Conservation (phyloP, 2,113 vertebrate genomes). For the Galeopterus variegatus region DNA sequence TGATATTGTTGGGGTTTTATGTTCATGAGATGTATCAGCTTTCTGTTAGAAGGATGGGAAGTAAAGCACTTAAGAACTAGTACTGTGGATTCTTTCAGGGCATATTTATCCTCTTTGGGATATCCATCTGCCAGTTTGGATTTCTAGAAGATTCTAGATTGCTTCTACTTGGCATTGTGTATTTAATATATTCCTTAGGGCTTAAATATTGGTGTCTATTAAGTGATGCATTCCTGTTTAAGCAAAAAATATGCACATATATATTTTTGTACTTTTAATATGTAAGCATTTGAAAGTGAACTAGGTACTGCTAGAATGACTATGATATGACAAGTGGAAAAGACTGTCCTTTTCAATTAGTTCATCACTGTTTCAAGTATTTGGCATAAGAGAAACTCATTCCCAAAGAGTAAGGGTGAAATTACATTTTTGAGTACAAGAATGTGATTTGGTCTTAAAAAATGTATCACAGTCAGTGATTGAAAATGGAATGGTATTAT, state of each 20-base stretch:
- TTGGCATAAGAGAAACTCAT: conserved; percentile 40
- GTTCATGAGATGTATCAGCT: neutral
- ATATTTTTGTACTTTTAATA: conserved; percentile 60
- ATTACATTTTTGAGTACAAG: conserved; percentile 56
- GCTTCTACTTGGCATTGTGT: conserved; percentile 1
- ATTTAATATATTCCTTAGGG: neutral
- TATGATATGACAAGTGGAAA: conserved; percentile 19
- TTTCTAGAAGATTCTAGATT: conserved; percentile 58
- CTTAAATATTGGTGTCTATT: conserved; percentile 35
- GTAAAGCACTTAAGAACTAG: neutral
- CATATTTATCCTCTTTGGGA: conserved; percentile 34
- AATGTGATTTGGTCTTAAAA: conserved; percentile 36
- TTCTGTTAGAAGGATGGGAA: conserved; percentile 3
- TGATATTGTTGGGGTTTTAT: conserved; percentile 15
- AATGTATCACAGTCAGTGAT: neutral
- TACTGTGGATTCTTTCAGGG: conserved; percentile 35
- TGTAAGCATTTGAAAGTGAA: conserved; percentile 56
- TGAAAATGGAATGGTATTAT: conserved; percentile 50
- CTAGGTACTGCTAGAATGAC: conserved; percentile 19
- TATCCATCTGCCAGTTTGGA: conserved; percentile 36
- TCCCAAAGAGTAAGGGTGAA: conserved; percentile 36
- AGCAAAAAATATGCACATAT: neutral
- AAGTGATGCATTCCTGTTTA: conserved; percentile 46
- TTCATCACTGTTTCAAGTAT: conserved; percentile 54
- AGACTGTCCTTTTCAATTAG: conserved; percentile 47